phyloP scores from a whole-genome alignment of 1,140 invertebrate genomes.

The Wasmannia auropunctata region DNA sequence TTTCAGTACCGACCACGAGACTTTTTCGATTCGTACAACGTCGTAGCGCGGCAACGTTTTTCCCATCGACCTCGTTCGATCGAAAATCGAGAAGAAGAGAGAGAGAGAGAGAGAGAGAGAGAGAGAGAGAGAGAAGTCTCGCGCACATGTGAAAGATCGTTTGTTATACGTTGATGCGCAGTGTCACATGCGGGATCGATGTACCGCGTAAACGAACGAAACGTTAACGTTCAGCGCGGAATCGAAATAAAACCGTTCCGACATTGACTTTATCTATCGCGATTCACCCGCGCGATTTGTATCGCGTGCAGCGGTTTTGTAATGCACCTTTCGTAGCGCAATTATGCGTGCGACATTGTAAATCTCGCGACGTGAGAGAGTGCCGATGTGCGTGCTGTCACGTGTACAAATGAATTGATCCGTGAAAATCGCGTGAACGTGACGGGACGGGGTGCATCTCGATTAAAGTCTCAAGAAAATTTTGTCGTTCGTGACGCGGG shows the following conservation, averaged over 20 bases:
- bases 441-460: background rate
- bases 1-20: conserved; percentile 43
- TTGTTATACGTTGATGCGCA: conserved; percentile 43
- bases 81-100: conserved; percentile 24
- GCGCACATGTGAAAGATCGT: background rate
- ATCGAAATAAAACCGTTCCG: conserved; percentile 14
- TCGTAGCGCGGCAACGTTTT: conserved; percentile 48
- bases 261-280: conserved; percentile 6
- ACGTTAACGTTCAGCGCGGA: conserved; percentile 12
- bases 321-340: background rate
- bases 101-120: conserved; percentile 24
- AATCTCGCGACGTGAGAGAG: no score
- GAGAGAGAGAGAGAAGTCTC: conserved; percentile 32
- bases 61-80: conserved; percentile 29
- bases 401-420: background rate
- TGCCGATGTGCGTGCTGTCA: no score
- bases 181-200: conserved; percentile 43
- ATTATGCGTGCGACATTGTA: background rate
- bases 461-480: background rate
- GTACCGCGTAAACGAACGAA: conserved; percentile 24
- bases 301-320: background rate
- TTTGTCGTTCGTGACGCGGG: background rate
- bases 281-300: background rate
- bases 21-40: conserved; percentile 55
- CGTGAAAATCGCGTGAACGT: background rate